Conservation (phyloP, 2,113 vertebrate genomes). For the Mystacornis crossleyi region DNA sequence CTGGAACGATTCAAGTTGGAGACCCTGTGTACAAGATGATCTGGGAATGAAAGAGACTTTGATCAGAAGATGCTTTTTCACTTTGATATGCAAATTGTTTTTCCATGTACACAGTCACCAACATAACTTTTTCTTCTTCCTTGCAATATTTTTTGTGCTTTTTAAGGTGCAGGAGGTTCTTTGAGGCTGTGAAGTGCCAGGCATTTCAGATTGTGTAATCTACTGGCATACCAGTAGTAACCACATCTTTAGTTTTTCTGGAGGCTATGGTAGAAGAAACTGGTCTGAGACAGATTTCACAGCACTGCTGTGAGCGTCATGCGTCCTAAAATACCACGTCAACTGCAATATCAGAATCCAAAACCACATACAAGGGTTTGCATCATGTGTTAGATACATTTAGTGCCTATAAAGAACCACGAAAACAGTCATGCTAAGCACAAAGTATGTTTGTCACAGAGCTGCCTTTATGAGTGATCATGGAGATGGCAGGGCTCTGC, state of each 20-base stretch:
- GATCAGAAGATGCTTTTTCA: neutral
- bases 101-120: neutral
- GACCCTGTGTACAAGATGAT: constrained; percentile 85
- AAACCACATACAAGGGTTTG: neutral
- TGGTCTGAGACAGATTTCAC: neutral
- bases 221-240: neutral
- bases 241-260: neutral
- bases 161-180: neutral
- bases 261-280: neutral
- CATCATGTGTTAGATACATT: neutral
- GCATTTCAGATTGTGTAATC: neutral
- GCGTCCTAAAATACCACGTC: neutral
- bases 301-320: neutral
- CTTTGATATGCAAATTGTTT: neutral
- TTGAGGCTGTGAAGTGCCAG: neutral
- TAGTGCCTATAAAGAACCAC: neutral
- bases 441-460: neutral
- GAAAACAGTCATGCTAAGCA: neutral
- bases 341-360: rapidly evolving
- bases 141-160: neutral
- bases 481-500: neutral
- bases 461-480: neutral
- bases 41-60: neutral
- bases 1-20: constrained; percentile 82
- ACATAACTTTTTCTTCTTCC: neutral